Conservation (phyloP, 1,140 invertebrate genomes). For the Meloidogyne hapla region DNA sequence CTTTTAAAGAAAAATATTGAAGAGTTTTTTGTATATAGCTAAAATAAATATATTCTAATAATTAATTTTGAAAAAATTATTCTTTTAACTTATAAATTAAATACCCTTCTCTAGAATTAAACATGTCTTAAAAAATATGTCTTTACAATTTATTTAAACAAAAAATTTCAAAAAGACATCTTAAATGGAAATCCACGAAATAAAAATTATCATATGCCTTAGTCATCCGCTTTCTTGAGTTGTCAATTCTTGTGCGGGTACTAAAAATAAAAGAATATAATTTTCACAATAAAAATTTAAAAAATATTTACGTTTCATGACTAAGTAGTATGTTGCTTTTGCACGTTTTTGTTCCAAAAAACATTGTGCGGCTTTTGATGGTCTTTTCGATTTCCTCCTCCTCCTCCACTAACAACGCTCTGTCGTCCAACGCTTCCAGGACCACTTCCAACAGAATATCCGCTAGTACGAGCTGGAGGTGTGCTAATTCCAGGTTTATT, state of each 20-base stretch:
- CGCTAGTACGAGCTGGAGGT: neutral
- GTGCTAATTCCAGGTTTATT: neutral
- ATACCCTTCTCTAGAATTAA: no score
- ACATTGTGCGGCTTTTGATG: neutral
- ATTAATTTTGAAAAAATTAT: no score
- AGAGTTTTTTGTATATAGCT: no score
- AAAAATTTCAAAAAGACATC: neutral
- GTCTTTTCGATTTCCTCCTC: neutral
- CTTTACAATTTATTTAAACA: constrained; percentile 4
- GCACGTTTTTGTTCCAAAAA: neutral
- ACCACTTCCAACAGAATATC: neutral
- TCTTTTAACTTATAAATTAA: no score
- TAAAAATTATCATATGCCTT: constrained; percentile 1
- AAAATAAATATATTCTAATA: no score
- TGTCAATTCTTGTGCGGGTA: neutral
- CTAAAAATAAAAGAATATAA: neutral
- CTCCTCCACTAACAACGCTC: neutral
- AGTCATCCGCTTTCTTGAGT: neutral
- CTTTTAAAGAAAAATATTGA: no score
- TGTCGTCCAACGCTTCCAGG: neutral
- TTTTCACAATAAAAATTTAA: neutral
- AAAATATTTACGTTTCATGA: neutral
- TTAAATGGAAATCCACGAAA: constrained; percentile 3
- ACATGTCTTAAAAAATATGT: neutral
- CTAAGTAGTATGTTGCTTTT: neutral